Base-by-base conservation (phyloP, 2,113 vertebrate genomes). In the Melanocharis versteri region DNA sequence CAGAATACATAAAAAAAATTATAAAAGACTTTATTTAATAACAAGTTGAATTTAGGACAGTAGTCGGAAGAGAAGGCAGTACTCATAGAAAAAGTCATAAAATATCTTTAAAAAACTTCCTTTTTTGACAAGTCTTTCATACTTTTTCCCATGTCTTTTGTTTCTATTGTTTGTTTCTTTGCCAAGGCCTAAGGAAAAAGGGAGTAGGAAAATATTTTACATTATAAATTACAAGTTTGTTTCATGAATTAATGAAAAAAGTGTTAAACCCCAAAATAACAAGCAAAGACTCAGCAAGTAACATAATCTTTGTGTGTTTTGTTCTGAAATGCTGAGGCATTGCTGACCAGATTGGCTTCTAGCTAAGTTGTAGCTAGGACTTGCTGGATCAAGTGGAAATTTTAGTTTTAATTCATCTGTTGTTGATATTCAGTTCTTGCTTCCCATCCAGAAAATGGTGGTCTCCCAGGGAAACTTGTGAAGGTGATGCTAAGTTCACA, bases 401-500 rank as follows among this genome's bases (percentile, higher is more conserved):
- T 76, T 64, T n/a, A 64, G 23, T 65, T 70, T 64, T 73, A 78
- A 69, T 87, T 78, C 35, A 21, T 87, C 13, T 10, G 1, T 26
- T 70, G 40, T 87, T 75, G 39, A 27, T 75, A 82, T 84, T 87
- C 66, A 62, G 37, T 76, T 69, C 71, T 87, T 92, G 54, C 28
- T 92, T 91, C 37, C 18, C 45, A 50, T 77, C 58, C 68, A 39
- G 51, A 54, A 92, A 82, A 87, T 31, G 4, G n/a, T 87, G 20
- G n/a, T 92, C 91, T 88, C 83, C n/a, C 62, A 33, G 54, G 91
- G 16, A 18, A 91, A 57, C 17, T 70, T 80, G 37, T 2, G 4
- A 91, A 80, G 64, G 76, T 92, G 71, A 95, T 83, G n/a, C 60
- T 77, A 86, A 94, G 91, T 93, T 94, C 86, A 78, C 54, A 60